These are phyloP conservation scores for Oscheius onirici DNA, from an alignment of 2,888 invertebrate genomes.

Conservation along the genomic window DNA sequence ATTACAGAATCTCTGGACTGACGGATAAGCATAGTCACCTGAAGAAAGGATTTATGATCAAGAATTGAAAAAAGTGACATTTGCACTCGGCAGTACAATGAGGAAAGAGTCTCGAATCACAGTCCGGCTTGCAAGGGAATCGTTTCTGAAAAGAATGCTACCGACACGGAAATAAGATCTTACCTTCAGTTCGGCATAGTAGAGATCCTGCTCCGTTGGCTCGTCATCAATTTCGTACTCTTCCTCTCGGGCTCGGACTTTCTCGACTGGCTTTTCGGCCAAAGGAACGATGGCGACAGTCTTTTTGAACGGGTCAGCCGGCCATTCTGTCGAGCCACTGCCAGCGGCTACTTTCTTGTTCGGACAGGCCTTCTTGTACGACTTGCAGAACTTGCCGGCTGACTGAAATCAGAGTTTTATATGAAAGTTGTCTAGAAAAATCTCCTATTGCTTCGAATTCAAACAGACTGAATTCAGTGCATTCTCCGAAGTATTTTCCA, in stretches of 20 bases:
- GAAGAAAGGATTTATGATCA: slow-evolving; percentile 37
- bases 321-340: slow-evolving; percentile 43
- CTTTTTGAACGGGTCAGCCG: slow-evolving; percentile 46
- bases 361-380: slow-evolving; percentile 50
- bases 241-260: slow-evolving; percentile 1
- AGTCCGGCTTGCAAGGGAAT: slow-evolving; percentile 65
- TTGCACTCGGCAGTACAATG: slow-evolving; percentile 67
- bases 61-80: slow-evolving; percentile 61
- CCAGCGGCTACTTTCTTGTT: slow-evolving; percentile 29
- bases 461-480: too few species aligned
- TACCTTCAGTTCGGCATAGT: slow-evolving; percentile 44
- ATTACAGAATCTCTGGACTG: slow-evolving; percentile 65
- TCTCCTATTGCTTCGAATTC: too few species aligned
- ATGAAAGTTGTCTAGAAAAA: too few species aligned
- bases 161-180: not conserved
- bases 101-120: slow-evolving; percentile 55
- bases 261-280: not conserved
- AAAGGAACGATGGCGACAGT: slow-evolving; percentile 21
- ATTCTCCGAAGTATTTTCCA: too few species aligned
- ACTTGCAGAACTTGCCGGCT: slow-evolving; percentile 46
- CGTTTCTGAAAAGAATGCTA: slow-evolving; percentile 42
- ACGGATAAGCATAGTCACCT: slow-evolving; percentile 58
- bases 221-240: slow-evolving; percentile 25
- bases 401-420: slow-evolving; percentile 24
- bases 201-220: slow-evolving; percentile 41